phyloP scores from a whole-genome alignment of 92 coral and sea anemone species.

The Ricordea florida region DNA sequence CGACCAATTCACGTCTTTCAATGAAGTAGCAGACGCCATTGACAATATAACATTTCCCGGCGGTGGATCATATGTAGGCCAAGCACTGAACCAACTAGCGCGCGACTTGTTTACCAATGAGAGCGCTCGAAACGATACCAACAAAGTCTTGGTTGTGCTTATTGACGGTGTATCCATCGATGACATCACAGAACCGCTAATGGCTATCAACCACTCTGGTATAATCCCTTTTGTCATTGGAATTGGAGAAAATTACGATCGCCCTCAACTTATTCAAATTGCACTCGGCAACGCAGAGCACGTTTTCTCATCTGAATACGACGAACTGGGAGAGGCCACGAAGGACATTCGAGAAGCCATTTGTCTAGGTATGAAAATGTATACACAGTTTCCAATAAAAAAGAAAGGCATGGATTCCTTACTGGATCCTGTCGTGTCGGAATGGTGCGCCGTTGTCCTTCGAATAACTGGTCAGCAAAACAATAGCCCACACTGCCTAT shows the following conservation, averaged over 20 bases:
- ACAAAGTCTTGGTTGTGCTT: neutral
- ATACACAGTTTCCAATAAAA: too few relatives aligned
- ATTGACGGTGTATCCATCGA: conserved; percentile 21
- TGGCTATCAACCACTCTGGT: neutral
- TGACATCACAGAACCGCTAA: neutral
- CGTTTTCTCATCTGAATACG: neutral
- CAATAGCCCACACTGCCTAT: too few relatives aligned
- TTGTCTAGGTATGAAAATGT: neutral
- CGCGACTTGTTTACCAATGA: neutral
- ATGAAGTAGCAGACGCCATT: neutral
- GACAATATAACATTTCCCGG: conserved; percentile 7
- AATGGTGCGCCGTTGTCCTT: neutral
- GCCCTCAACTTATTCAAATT: neutral
- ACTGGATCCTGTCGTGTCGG: neutral
- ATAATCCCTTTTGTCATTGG: neutral
- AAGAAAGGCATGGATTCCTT: neutral
- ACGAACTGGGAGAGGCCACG: neutral
- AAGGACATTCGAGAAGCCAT: neutral
- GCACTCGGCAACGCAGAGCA: neutral
- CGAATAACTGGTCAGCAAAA: too few relatives aligned
- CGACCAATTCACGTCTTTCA: neutral
- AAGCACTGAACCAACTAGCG: neutral
- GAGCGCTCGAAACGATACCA: neutral
- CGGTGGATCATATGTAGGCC: conserved; percentile 1
- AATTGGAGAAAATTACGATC: conserved; percentile 4